phyloP scores from a whole-genome alignment of 2,888 invertebrate genomes.

The Mycogona germanica region DNA sequence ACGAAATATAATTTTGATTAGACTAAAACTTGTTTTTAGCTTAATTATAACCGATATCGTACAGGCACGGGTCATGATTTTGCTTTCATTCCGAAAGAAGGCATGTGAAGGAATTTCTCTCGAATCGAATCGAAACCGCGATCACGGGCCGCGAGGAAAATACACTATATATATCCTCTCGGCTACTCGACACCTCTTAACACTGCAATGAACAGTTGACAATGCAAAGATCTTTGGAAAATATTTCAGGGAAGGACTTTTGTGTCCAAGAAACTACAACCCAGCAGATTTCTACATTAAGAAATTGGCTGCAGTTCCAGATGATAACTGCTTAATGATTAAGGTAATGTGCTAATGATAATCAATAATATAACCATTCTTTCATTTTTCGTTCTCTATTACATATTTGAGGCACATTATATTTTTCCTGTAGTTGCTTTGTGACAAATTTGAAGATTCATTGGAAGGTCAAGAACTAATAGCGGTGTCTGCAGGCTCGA shows the following conservation, averaged over 20 bases:
- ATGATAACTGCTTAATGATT: too few relatives aligned
- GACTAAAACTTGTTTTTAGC: background rate
- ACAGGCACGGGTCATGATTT: too few relatives aligned
- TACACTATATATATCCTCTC: too few relatives aligned
- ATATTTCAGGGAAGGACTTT: conserved; percentile 27
- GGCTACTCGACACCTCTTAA: too few relatives aligned
- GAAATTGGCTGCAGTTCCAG: conserved; percentile 38
- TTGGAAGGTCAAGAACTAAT: conserved; percentile 21
- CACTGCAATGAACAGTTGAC: background rate
- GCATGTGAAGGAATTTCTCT: too few relatives aligned
- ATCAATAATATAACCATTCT: too few relatives aligned
- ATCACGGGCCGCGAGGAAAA: too few relatives aligned
- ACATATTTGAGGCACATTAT: background rate
- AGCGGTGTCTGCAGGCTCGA: background rate
- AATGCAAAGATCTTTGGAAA: background rate
- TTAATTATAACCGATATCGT: background rate
- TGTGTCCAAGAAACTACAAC: conserved; percentile 38
- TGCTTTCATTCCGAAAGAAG: too few relatives aligned
- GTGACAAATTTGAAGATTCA: conserved; percentile 29
- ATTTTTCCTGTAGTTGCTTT: conserved; percentile 28
- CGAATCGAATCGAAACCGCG: too few relatives aligned
- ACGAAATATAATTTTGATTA: background rate
- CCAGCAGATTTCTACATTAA: conserved; percentile 42
- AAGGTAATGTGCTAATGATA: too few relatives aligned
- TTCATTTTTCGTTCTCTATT: too few relatives aligned